A percentile compares a stretch with the other conserved stretches of the same genome.
Evolutionary conservation across 2,888 invertebrate species (phyloP).

Genomic region (Calliphora vomitoria): DNA sequence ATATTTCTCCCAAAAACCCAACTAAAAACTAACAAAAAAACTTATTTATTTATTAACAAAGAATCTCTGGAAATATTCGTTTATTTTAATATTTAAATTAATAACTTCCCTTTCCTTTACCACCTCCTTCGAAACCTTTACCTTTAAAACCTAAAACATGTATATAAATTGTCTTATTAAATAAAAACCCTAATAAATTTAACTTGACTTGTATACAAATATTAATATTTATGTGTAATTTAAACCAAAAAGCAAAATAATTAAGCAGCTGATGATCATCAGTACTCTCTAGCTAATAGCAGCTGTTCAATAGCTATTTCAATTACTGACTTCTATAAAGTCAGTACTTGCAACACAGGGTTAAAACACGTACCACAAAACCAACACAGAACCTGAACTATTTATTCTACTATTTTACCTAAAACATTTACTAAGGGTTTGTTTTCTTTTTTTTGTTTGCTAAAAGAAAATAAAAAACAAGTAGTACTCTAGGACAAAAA

Average conservation of each 20-base stretch:
- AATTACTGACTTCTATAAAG: too few relatives aligned
- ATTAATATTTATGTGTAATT: background rate
- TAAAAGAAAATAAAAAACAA: background rate
- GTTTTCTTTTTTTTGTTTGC: background rate
- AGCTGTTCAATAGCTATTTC: constrained; percentile 21
- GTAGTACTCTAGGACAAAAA: background rate
- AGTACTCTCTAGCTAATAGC: background rate
- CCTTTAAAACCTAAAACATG: background rate
- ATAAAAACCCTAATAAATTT: constrained; percentile 11
- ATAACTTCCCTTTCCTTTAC: background rate
- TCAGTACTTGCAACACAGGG: background rate
- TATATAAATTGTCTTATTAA: background rate
- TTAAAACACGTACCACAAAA: constrained; percentile 1
- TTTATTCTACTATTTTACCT: background rate
- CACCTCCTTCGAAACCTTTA: background rate
- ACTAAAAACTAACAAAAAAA: too few relatives aligned
- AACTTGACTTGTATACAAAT: background rate
- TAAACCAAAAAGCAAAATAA: background rate
- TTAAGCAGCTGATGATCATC: constrained; percentile 31
- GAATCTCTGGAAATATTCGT: too few relatives aligned
- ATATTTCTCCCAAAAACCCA: too few relatives aligned
- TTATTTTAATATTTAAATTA: too few relatives aligned
- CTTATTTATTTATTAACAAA: too few relatives aligned
- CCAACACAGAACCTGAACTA: background rate
- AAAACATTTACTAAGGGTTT: constrained; percentile 6